Evolutionary conservation across 23 tunicate species (phyloP).

Genomic region (Diplosoma virens): DNA sequence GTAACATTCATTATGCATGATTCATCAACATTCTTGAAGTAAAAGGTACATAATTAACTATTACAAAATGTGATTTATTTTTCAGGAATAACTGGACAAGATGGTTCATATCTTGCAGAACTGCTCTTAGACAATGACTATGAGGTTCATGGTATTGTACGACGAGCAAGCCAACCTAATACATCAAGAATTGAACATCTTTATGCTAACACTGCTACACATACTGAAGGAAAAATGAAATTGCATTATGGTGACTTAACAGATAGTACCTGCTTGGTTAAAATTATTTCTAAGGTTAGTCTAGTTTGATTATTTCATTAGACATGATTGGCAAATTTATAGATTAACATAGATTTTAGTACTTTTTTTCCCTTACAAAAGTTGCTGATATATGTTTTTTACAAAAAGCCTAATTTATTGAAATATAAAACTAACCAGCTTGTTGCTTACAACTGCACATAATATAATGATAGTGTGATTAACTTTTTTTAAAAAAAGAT

Average conservation of each 20-base stretch:
- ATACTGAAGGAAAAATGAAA: conserved; percentile 80
- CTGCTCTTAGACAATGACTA: conserved; percentile 82
- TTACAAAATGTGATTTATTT: not conserved
- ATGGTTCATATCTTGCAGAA: conserved; percentile 97
- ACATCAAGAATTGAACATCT: conserved; percentile 92
- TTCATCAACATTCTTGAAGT: too few species aligned
- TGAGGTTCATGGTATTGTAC: conserved; percentile 93
- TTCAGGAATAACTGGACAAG: conserved; percentile 97
- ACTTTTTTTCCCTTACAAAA: not conserved
- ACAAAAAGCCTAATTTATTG: not conserved
- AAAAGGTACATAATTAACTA: too few species aligned
- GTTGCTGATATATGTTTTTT: not conserved
- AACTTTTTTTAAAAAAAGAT: too few species aligned
- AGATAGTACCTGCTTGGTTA: conserved; percentile 94
- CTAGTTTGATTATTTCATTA: not conserved
- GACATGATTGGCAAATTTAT: not conserved
- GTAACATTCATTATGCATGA: too few species aligned
- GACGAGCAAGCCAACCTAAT: conserved; percentile 86
- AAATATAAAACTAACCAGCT: too few species aligned
- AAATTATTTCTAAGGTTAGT: conserved; percentile 74
- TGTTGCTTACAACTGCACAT: too few species aligned
- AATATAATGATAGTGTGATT: too few species aligned
- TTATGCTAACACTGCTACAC: conserved; percentile 88
- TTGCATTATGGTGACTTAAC: conserved; percentile 98
- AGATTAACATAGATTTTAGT: too few species aligned